Evolutionary conservation across 2,113 vertebrate species (phyloP).

Genomic region (Zosterops hypoxanthus): DNA sequence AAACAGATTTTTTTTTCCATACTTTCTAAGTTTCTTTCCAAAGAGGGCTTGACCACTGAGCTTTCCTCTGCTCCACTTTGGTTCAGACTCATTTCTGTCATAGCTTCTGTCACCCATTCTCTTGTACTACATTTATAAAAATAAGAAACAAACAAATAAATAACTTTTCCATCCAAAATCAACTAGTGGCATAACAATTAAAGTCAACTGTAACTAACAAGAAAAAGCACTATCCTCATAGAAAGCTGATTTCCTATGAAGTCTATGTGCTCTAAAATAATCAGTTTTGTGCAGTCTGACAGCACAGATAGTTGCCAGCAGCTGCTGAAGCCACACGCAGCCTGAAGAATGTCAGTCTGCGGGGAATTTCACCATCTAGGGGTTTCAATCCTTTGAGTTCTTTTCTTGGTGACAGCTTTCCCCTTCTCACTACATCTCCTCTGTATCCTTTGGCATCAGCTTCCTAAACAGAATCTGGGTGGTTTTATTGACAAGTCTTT

Average conservation of each 20-base stretch:
- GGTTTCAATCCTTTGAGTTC: neutral
- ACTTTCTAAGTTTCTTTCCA: neutral
- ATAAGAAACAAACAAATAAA: neutral
- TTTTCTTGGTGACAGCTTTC: neutral
- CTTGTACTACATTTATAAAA: neutral
- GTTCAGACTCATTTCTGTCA: neutral
- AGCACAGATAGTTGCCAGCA: neutral
- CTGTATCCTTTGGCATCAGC: neutral
- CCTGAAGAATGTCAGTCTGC: neutral
- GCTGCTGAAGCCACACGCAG: neutral
- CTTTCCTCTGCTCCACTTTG: neutral
- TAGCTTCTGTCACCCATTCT: neutral
- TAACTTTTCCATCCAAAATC: neutral
- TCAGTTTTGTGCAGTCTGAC: neutral
- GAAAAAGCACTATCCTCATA: neutral
- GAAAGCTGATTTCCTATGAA: neutral
- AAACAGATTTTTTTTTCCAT: neutral
- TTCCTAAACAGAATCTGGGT: neutral
- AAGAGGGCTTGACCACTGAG: neutral
- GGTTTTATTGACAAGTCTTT: neutral
- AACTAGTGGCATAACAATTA: neutral
- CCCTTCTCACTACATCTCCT: neutral
- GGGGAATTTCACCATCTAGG: neutral
- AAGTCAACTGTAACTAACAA: neutral
- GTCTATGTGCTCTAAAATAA: neutral